phyloP scores from a whole-genome alignment of 2,888 invertebrate genomes.

The Plagodis pulveraria region DNA sequence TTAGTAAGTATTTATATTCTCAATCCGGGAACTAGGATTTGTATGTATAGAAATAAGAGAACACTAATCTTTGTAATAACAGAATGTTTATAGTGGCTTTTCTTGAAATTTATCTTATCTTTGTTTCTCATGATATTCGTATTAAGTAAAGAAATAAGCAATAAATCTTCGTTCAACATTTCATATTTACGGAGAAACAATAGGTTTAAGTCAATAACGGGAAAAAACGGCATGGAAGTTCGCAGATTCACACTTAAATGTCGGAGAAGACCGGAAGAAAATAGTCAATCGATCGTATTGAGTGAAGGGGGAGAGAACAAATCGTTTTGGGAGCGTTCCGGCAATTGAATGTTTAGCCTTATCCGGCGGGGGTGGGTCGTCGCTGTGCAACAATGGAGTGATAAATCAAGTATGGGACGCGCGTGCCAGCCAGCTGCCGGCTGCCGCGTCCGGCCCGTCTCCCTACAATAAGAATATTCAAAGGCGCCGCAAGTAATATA shows the following conservation, averaged over 20 bases:
- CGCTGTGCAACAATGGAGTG: conserved; percentile 80
- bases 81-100: too few species aligned
- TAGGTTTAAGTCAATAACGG: conserved; percentile 3
- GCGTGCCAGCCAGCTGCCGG: conserved; percentile 65
- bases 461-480: conserved; percentile 60
- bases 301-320: conserved; percentile 66
- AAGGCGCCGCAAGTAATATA: conserved; percentile 63
- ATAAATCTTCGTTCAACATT: too few species aligned
- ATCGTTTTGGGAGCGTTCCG: conserved; percentile 79
- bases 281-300: conserved; percentile 70
- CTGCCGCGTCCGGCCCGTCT: conserved; percentile 58
- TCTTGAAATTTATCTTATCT: too few species aligned
- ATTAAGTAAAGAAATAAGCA: too few species aligned
- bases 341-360: conserved; percentile 82
- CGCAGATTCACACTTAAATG: conserved; percentile 44
- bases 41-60: too few species aligned
- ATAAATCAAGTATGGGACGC: conserved; percentile 83
- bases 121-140: too few species aligned
- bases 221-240: conserved; percentile 29
- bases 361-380: conserved; percentile 78
- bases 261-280: conserved; percentile 55
- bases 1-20: too few species aligned
- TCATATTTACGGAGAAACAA: too few species aligned
- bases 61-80: too few species aligned
- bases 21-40: too few species aligned